Evolutionary conservation across 2,113 vertebrate species (phyloP), one percentile per base, ranked within the genome.

Genomic region (Naja naja): DNA sequence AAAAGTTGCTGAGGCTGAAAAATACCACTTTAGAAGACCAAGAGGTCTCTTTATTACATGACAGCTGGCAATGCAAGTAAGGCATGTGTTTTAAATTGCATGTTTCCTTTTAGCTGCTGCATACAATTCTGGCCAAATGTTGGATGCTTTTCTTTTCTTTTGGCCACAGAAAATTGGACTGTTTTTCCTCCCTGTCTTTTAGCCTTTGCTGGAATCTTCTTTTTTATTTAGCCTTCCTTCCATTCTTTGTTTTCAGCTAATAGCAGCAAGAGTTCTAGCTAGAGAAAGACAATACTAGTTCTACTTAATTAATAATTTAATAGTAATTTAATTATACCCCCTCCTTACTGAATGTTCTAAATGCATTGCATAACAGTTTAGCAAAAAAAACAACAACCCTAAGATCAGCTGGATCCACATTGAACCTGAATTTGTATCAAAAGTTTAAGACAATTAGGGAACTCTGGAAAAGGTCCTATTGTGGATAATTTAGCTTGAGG

Each of bases 1-100:
- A 81, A 43, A 81, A 81, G 74, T 43, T 81, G 34, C 74, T 22
- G 18, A 43, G n/a, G 18, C 34, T 81, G 34, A 43, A 81, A 43
- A 81, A 81, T 22, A 43, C 34, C 3, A 3, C 74, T 81, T 43
- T 81, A 43, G 89, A 47, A 86, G 47, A 54, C 55, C 52, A 74
- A 90, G 89, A 90, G 81, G 74, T 81, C 89, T 90, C 89, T 93
- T 90, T 93, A 64, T 34, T 53, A 10, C 52, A 93, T 87, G 92
- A 93, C 92, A 93, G 55, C 89, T 90, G 92, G 92, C 86, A 90
- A 54, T 95, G 94, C 94, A 96, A 96, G 69, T 92, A 93, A 93
- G 8, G 94, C 94, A 91, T 87, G 91, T 88, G 89, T 93, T 93
- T 96, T 91, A 27, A 20, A 16, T 95, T 91, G 25, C 93, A 89